A percentile compares a stretch with the other conserved stretches of the same genome.
Evolutionary conservation across 2,113 vertebrate genomes (phyloP).

Genomic region (Narcine bancroftii): DNA sequence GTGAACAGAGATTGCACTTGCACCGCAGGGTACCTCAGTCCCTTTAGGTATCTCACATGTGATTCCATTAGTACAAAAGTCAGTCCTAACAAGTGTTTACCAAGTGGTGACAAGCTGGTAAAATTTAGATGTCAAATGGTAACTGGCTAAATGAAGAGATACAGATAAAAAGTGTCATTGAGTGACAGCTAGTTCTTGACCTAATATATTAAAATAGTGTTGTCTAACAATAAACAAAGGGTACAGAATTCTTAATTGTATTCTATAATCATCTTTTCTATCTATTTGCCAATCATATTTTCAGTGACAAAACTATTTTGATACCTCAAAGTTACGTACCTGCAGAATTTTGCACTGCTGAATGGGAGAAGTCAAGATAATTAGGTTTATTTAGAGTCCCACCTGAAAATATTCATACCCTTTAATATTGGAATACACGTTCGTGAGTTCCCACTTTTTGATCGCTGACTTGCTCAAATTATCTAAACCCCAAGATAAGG

Average conservation of each 20-base stretch:
- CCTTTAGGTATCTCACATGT: neutral
- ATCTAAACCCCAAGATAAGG: neutral
- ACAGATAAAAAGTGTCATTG: neutral
- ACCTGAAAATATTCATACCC: neutral
- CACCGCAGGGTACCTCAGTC: neutral
- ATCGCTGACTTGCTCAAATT: neutral
- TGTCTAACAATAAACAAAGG: neutral
- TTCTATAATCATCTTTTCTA: neutral
- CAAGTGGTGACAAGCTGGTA: neutral
- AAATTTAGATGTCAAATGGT: neutral
- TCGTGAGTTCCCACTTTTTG: neutral
- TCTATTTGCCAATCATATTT: too few species aligned
- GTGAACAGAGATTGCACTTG: neutral
- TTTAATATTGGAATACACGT: too few species aligned
- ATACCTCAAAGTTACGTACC: too few species aligned
- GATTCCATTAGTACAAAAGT: neutral
- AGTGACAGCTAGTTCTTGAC: neutral
- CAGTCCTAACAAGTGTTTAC: neutral
- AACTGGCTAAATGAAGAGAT: neutral
- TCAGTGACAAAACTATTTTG: too few species aligned
- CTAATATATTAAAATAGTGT: neutral
- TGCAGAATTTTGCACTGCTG: too few species aligned
- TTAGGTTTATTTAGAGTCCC: neutral
- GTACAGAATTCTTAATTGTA: neutral
- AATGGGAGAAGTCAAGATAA: too few species aligned